Evolutionary conservation across 2,113 vertebrate species (phyloP).

Genomic region (Campylomormyrus tamandua): DNA sequence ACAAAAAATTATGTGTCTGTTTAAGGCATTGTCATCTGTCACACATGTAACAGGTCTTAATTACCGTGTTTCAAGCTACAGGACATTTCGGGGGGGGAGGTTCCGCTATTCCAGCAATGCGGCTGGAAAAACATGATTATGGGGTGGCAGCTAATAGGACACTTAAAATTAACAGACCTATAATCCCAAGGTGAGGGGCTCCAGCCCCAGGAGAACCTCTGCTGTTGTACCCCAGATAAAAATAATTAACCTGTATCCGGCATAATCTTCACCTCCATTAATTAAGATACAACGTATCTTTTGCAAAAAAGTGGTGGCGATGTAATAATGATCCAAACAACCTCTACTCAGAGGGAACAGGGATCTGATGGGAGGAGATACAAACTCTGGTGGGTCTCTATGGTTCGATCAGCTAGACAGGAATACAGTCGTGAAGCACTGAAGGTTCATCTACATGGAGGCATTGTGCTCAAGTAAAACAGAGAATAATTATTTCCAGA

Average conservation of each 20-base stretch:
- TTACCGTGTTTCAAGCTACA: neutral
- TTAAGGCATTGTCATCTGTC: constrained; percentile 9
- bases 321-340: neutral
- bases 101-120: neutral
- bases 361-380: neutral
- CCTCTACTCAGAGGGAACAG: neutral
- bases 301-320: neutral
- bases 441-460: neutral
- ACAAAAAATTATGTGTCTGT: neutral
- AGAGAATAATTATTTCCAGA: neutral
- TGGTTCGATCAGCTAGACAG: neutral
- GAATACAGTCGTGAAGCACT: neutral
- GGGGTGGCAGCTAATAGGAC: neutral
- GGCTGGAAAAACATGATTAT: neutral
- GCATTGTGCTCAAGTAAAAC: neutral
- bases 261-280: neutral
- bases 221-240: neutral
- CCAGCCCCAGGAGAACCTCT: neutral
- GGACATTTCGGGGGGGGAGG: neutral
- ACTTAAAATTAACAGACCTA: neutral
- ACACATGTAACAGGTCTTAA: neutral
- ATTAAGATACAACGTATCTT: neutral
- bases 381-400: neutral
- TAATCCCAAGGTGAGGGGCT: neutral
- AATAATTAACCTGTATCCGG: neutral